Conservation (phyloP, 2,797 vertebrate species). For the Neoniphon sammara region DNA sequence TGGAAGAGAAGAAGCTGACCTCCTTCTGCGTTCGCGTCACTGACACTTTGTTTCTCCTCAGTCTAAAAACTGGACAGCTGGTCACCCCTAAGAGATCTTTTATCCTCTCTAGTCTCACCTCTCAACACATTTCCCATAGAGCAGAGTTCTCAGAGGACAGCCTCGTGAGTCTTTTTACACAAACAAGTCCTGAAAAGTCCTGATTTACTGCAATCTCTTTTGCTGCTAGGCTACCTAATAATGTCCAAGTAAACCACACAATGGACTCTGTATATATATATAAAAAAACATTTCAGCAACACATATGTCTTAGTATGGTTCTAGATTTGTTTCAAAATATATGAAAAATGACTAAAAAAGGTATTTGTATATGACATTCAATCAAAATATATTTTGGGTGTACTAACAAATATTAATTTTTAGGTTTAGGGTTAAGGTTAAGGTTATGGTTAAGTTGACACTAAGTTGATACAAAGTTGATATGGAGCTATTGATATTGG, state of each 20-base stretch:
- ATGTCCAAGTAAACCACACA: background rate
- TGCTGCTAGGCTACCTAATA: background rate
- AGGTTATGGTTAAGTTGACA: too few relatives aligned
- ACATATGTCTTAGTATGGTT: too few relatives aligned
- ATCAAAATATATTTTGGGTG: too few relatives aligned
- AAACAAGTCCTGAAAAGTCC: constrained; percentile 1
- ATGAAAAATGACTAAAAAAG: too few relatives aligned
- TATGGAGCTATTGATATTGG: too few relatives aligned
- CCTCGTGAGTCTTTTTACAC: constrained; percentile 6
- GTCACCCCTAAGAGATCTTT: constrained; percentile 27
- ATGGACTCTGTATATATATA: too few relatives aligned
- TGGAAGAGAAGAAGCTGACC: constrained; percentile 32
- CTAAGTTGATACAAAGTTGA: too few relatives aligned
- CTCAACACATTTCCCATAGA: constrained; percentile 12
- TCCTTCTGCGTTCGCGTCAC: constrained; percentile 39
- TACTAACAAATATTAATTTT: too few relatives aligned
- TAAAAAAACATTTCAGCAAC: too few relatives aligned
- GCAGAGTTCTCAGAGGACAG: background rate
- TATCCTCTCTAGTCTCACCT: constrained; percentile 18
- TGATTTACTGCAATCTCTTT: constrained; percentile 9
- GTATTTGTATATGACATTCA: too few relatives aligned
- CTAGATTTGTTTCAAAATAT: too few relatives aligned
- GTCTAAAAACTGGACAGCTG: constrained; percentile 3
- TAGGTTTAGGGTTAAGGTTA: too few relatives aligned
- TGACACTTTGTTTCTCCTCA: constrained; percentile 5